Evolutionary conservation across 1,140 invertebrate genomes (phyloP).

Genomic region (Acyrthosiphon pisum): DNA sequence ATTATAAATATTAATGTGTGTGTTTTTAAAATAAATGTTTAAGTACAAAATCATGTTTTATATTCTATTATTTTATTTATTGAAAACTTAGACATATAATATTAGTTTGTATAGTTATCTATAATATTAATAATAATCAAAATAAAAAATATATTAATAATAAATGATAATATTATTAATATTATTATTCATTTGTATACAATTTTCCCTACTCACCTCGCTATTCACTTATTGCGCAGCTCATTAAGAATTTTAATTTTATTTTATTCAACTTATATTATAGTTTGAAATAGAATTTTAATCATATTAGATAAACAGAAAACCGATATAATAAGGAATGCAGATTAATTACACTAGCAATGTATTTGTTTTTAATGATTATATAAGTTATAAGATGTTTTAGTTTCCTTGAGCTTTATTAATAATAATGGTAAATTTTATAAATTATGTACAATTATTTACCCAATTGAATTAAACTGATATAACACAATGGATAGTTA

Average conservation of each 20-base stretch:
- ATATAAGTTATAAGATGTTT: constrained; percentile 9
- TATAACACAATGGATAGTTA: neutral
- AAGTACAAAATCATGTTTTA: neutral
- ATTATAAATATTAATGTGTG: neutral
- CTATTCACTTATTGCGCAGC: neutral
- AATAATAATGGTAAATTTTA: neutral
- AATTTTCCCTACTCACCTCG: too few relatives aligned
- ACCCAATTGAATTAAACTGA: neutral
- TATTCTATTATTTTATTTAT: neutral
- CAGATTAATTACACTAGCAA: neutral
- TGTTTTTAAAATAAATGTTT: neutral
- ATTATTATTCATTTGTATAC: neutral
- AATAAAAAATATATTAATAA: neutral
- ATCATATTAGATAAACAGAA: neutral
- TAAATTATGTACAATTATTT: constrained; percentile 13
- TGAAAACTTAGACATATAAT: neutral
- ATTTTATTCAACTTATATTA: neutral
- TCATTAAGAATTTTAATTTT: neutral
- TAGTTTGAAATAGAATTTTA: neutral
- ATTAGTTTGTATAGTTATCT: neutral
- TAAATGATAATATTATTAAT: neutral
- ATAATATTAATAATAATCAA: neutral
- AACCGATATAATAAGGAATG: neutral
- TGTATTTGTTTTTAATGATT: constrained; percentile 8
- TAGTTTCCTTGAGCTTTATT: constrained; percentile 18